Conservation (phyloP, 2,797 vertebrate species). For the Emys orbicularis region DNA sequence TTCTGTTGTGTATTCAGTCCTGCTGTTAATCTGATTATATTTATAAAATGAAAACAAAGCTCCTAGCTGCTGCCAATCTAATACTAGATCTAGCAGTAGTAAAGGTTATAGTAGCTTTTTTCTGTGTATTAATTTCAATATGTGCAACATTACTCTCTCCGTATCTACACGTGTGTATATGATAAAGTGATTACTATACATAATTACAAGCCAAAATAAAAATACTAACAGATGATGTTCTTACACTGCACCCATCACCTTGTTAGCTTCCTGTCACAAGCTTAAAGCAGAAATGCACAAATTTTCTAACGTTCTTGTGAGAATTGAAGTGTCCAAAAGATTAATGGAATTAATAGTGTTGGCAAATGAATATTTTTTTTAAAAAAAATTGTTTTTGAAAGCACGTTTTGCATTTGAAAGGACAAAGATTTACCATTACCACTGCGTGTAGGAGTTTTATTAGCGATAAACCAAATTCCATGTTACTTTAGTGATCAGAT, state of each 20-base stretch:
- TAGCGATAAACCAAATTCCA: background rate
- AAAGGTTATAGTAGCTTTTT: background rate
- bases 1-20: background rate
- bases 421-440: conserved; percentile 11
- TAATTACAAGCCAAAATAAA: background rate
- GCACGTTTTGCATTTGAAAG: background rate
- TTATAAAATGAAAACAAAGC: background rate
- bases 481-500: background rate
- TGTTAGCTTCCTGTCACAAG: background rate
- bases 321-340: background rate
- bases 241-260: background rate
- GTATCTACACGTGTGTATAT: background rate
- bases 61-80: background rate
- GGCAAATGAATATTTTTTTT: conserved; percentile 18
- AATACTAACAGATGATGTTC: background rate
- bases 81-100: background rate
- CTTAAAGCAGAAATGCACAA: background rate
- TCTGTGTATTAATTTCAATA: rapidly evolving
- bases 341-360: background rate
- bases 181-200: background rate
- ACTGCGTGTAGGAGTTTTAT: background rate
- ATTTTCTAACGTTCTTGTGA: background rate
- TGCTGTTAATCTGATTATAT: background rate
- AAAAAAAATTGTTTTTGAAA: background rate
- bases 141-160: background rate